Conservation (phyloP, 1,140 invertebrate genomes). For the Bathynomus jamesi region DNA sequence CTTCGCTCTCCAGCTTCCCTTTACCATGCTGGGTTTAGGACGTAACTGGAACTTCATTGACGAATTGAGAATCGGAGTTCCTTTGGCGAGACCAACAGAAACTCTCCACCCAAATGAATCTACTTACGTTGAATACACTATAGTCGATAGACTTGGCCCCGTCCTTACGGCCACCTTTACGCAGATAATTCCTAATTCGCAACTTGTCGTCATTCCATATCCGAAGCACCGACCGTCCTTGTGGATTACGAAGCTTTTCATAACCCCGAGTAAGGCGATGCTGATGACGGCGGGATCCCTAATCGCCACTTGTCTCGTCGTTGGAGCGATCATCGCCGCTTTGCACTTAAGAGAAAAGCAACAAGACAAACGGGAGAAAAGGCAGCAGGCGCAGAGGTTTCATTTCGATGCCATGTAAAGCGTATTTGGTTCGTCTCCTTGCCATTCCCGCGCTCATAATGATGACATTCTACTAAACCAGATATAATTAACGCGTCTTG, state of each 20-base stretch:
- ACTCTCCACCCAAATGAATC: not conserved
- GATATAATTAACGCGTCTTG: too few relatives aligned
- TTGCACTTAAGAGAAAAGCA: conserved; percentile 89
- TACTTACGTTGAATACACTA: too few relatives aligned
- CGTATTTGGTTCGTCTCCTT: too few relatives aligned
- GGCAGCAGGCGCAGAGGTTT: conserved; percentile 78
- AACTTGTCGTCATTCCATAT: conserved; percentile 89
- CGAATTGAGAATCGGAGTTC: conserved; percentile 69
- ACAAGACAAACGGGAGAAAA: conserved; percentile 81
- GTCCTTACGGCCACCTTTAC: conserved; percentile 57
- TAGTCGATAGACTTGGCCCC: conserved; percentile 7
- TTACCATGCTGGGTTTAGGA: conserved; percentile 89
- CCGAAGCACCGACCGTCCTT: conserved; percentile 63
- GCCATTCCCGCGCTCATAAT: too few relatives aligned
- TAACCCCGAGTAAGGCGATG: conserved; percentile 91
- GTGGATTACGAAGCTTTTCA: conserved; percentile 91
- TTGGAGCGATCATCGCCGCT: conserved; percentile 72
- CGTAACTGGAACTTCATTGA: conserved; percentile 97
- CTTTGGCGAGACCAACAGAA: conserved; percentile 42
- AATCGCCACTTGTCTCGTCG: conserved; percentile 74
- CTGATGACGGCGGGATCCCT: conserved; percentile 82
- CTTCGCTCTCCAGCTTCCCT: conserved; percentile 84
- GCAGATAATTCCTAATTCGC: conserved; percentile 94
- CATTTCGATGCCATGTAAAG: conserved; percentile 60
- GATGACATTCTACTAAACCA: too few relatives aligned